A percentile compares a stretch with the other conserved stretches of the same genome.
Conservation (phyloP, 2,888 invertebrate genomes). For the Eurois occulta region DNA sequence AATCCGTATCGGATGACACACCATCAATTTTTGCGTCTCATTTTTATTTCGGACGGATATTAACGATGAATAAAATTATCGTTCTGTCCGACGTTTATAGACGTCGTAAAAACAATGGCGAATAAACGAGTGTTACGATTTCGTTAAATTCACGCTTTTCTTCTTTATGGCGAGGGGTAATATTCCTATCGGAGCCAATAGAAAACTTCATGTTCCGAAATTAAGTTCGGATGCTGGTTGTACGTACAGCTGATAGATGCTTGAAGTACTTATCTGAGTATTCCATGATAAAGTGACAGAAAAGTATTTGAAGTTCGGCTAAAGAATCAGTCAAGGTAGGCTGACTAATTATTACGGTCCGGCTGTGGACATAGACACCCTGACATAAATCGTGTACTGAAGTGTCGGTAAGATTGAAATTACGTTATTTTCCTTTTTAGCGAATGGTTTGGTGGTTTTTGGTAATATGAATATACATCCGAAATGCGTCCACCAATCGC, state of each 20-base stretch:
- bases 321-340: not conserved
- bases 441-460: no score
- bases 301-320: not conserved
- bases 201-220: not conserved
- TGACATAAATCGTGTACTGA: not conserved
- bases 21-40: constrained; percentile 50
- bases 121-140: constrained; percentile 53
- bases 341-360: not conserved
- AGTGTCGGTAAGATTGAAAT: no score
- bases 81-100: constrained; percentile 53
- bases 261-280: not conserved
- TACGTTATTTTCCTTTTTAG: no score
- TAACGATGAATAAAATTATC: constrained; percentile 69
- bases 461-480: no score
- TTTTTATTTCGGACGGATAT: constrained; percentile 61
- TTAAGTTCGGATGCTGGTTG: not conserved
- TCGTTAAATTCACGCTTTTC: constrained; percentile 25
- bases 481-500: not conserved
- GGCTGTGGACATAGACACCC: not conserved
- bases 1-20: constrained; percentile 44
- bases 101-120: constrained; percentile 60
- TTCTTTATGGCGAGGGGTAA: constrained; percentile 22
- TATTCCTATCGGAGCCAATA: constrained; percentile 13
- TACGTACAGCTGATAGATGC: not conserved
- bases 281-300: not conserved